Percentiles rank a stretch among this genome's conserved stretches.
Conservation (phyloP, 2,113 vertebrate species). For the Oreocharis arfaki region DNA sequence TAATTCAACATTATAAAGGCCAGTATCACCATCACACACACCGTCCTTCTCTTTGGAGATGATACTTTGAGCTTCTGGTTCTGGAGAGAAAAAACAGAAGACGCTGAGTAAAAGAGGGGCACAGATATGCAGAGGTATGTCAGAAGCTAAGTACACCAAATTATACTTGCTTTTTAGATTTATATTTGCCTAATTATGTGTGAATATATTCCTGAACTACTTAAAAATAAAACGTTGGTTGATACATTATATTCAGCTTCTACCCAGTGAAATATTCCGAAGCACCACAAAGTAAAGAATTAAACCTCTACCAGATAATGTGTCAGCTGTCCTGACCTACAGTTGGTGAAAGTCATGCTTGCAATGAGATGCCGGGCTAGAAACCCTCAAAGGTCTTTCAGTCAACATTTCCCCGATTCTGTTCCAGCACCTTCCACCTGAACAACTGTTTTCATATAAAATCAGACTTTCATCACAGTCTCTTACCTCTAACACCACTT, state of each 20-base stretch:
- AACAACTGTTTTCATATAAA: neutral
- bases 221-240: neutral
- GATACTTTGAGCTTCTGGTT: constrained; percentile 84
- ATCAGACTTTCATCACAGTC: neutral
- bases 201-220: neutral
- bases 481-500: constrained; percentile 83
- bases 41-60: constrained; percentile 83
- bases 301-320: neutral
- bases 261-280: neutral
- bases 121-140: neutral
- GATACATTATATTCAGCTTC: neutral
- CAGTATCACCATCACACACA: constrained; percentile 89
- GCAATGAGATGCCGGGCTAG: neutral
- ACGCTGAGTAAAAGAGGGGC: neutral
- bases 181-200: neutral
- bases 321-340: neutral
- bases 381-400: neutral
- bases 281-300: neutral
- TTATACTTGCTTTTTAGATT: neutral
- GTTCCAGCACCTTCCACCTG: neutral
- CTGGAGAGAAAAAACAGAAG: constrained; percentile 59
- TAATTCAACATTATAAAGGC: constrained; percentile 84
- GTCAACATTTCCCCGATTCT: neutral
- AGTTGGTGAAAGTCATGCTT: neutral
- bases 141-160: neutral